Evolutionary conservation across 2,797 vertebrate species (phyloP), one percentile per base, ranked within the genome.

Genomic region (Aldrovandia affinis): DNA sequence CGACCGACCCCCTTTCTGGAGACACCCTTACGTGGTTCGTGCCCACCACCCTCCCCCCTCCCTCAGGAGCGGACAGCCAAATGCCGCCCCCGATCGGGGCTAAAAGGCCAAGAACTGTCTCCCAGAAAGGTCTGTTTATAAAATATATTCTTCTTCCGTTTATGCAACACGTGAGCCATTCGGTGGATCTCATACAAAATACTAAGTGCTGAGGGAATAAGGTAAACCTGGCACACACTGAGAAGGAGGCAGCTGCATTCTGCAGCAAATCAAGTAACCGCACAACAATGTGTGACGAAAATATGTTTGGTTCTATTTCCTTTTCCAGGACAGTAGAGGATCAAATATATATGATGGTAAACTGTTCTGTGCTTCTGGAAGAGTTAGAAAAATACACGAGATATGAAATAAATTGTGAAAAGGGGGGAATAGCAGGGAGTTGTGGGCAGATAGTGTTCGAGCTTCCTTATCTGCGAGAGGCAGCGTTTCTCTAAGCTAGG

Each of bases 371-470:
- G 59, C 25, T 63, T 63, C 59, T 63, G 59, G 59, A 33, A 44
- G 75, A 78, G 25, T 47, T 0, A 54, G 63, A 61, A 30, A 8
- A 78, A 83, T 25, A 57, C n/a, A 28, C 2, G 82, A 36, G 70
- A 75, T 52, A 79, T 80, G 50, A 50, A 73, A 65, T 82, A 30
- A 65, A 52, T 63, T 82, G 36, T 65, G 63, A 63, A 63, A 55
- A 59, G 36, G 54, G 14, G 18, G 22, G 30, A 70, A 10, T 7
- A 78, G n/a, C 82, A 83, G 22, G 28, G 70, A 78, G 28, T 55
- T 59, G 25, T 83, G 25, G 6, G 33, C 30, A n/a, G 75, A 57
- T 78, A 77, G 22, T 59, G 33, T 25, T 39, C 75, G 33, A 75
- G 14, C 44, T 54, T 55, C 9, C 82, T 83, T 83, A 55, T 75